Percentiles rank a stretch among this genome's conserved stretches.
Conservation (phyloP, 2,797 vertebrate genomes). For the Phoxinus dragarum region DNA sequence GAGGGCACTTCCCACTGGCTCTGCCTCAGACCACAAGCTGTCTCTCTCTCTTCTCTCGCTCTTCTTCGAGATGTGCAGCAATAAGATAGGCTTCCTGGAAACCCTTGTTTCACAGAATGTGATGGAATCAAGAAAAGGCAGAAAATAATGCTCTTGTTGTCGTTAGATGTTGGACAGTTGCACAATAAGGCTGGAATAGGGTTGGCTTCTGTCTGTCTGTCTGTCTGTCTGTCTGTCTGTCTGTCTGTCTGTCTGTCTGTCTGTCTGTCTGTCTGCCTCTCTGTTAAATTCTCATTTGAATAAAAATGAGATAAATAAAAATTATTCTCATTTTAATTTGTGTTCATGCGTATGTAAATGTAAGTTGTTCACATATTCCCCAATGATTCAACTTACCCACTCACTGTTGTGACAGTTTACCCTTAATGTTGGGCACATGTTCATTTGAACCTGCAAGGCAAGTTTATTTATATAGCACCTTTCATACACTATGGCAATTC, state of each 20-base stretch:
- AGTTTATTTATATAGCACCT: too few species aligned
- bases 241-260: background rate
- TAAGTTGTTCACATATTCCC: background rate
- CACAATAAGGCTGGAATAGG: background rate
- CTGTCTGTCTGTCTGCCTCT: background rate
- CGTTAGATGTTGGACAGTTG: constrained; percentile 1
- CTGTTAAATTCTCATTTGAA: background rate
- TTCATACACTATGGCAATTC: too few species aligned
- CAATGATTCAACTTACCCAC: background rate
- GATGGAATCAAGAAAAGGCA: constrained; percentile 2
- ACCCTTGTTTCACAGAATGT: background rate
- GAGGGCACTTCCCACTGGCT: background rate
- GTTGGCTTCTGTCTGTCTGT: too few species aligned
- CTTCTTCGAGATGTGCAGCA: background rate
- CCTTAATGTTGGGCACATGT: background rate
- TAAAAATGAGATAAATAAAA: too few species aligned
- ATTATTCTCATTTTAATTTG: background rate
- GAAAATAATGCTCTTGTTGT: background rate
- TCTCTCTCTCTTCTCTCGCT: background rate
- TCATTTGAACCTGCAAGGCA: too few species aligned
- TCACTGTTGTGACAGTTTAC: background rate
- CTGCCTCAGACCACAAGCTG: background rate
- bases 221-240: too few species aligned
- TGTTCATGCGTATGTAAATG: background rate
- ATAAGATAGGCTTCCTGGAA: constrained; percentile 19